Base-by-base conservation (phyloP, 2,113 vertebrate genomes). In the Apus apus region DNA sequence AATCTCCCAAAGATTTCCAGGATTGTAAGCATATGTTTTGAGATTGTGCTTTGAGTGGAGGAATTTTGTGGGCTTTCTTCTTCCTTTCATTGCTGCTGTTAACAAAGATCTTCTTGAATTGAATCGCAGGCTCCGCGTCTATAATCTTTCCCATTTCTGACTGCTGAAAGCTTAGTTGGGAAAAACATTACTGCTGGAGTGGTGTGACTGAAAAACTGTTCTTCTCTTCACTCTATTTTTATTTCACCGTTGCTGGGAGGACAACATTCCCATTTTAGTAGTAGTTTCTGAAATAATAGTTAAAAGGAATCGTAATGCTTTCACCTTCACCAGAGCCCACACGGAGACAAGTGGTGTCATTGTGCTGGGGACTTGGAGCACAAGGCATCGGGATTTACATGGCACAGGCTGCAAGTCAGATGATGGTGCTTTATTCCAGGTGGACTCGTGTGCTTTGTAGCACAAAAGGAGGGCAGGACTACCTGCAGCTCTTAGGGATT, bases 1-100 rank as follows among this genome's bases (percentile, higher is more conserved):
- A 93, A 74, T 90, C 83, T 94, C 90, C 30, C 83, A n/a, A 48
- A 94, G 93, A 85, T 92, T 80, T 92, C 76, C 72, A 78, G 81
- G 73, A 81, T 29, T 91, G 85, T 75, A 75, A 90, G 92, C 92
- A 40, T 94, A 80, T 91, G 93, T 86, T 94, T 85, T 45, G 81
- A 87, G 90, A 53, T 65, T 48, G 92, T 86, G 87, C 87, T 80
- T 74, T 38, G 91, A 90, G 91, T 91, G 87, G 85, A 94, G 94
- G 93, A 95, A 95, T 90, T 95, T n/a, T 75, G 68, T 87, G 78
- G 48, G 85, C 58, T 93, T 87, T 90, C 91, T 85, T 3, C 57
- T 67, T 81, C 60, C 89, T 68, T 91, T 87, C 73, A 50, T 62
- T 68, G 56, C 85, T 64, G 30, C 92, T 53, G 32, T 65, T 90